phyloP scores from a whole-genome alignment of 2,113 vertebrate genomes.

The Ursus arctos region DNA sequence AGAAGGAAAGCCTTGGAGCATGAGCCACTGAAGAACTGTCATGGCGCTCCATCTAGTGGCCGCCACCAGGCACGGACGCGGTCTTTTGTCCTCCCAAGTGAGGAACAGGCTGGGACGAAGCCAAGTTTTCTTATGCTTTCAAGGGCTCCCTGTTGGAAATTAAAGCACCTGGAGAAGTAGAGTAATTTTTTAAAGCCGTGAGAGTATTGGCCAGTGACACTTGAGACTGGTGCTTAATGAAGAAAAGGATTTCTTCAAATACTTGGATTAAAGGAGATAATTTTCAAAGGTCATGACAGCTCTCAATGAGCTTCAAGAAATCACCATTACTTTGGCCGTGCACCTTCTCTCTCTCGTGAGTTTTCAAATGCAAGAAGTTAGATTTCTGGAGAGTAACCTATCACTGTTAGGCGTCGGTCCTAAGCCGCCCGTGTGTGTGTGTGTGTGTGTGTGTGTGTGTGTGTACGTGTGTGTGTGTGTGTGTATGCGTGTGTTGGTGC shows the following conservation, averaged over 20 bases:
- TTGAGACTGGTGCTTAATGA: neutral
- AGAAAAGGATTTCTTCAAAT: neutral
- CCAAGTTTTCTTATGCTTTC: neutral
- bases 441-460: too few species aligned
- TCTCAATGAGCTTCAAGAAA: neutral
- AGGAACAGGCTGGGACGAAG: neutral
- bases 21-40: neutral
- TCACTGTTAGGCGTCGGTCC: neutral
- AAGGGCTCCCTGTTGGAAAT: neutral
- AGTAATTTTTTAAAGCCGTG: neutral
- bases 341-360: neutral
- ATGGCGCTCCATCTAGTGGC: constrained; percentile 48
- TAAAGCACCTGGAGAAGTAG: neutral
- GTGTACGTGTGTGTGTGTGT: neutral
- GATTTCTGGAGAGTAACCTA: neutral
- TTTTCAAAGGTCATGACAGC: neutral
- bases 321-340: neutral
- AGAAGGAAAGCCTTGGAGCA: neutral
- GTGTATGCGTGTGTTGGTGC: neutral
- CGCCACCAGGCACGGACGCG: rapidly evolving
- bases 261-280: neutral
- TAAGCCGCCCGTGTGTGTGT: neutral
- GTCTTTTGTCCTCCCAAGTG: neutral
- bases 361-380: neutral
- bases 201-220: neutral